Evolutionary conservation across 2,888 invertebrate species (phyloP), one percentile per base, ranked within the genome.

Genomic region (Argyra leucocephala): DNA sequence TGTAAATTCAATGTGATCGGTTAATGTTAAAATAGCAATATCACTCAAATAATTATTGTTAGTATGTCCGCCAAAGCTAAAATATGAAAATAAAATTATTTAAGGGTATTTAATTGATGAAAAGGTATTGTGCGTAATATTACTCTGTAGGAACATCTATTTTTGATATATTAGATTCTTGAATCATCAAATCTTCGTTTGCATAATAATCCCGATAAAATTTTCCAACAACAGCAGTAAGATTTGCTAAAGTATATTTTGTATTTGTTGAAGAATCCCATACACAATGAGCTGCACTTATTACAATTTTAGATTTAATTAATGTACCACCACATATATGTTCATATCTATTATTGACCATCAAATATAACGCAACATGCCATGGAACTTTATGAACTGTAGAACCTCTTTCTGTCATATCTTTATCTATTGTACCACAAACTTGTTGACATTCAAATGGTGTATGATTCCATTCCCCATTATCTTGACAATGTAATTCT

Each of bases 11-110:
- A 80, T 73, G 15, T 67, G 62, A n/a, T 69, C 68, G 48, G 70
- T 69, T 24, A 78, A 66, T n/a, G 75, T 69, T n/a, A 80, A 31
- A 3, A 79, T 63, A 1, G 78, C 78, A 63, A 80, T 73, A 69
- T 80, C 80, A 10, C 69, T 69, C 24, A 66, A 64, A 64, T 3
- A 48, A 48, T 48, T 18, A 18, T 48, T 18, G 15, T 6, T 2
- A 3, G 18, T 18, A 9, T 9, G 26, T 26, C 48, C 48, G 18
- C 15, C 5, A 15, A 48, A 48, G 1, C 48, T 48, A 48, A 48
- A 48, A 48, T 2, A 3, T 18, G 15, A 31, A 10, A 31, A 31
- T 7, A 7, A 31, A 7, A 7, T 12, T 15, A 9, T 48, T n/a
- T 18, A 15, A 48, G 18, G 1, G n/a, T 3, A 18, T 15, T 10